Evolutionary conservation across 2,888 invertebrate genomes (phyloP).

Genomic region (Congeria kusceri): DNA sequence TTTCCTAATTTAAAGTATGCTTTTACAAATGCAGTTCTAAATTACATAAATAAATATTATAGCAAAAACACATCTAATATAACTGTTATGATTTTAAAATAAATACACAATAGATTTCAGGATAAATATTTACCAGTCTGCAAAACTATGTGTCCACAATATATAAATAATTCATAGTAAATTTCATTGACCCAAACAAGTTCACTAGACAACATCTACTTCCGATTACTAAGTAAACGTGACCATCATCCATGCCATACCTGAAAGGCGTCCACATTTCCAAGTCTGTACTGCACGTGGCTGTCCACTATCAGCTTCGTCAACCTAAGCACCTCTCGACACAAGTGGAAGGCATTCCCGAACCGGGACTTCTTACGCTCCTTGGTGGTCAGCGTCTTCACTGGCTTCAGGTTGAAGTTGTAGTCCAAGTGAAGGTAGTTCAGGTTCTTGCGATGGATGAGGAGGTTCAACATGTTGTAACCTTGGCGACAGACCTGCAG

Average conservation of each 20-base stretch:
- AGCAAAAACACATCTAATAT: no score
- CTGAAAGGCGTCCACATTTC: slow-evolving; percentile 99
- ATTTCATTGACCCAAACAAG: no score
- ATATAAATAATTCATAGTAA: no score
- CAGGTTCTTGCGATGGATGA: slow-evolving; percentile 99
- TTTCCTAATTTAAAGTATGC: no score
- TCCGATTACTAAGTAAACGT: no score
- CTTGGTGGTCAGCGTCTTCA: slow-evolving; percentile 99
- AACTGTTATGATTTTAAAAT: no score
- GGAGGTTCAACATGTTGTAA: slow-evolving; percentile 99
- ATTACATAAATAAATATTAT: no score
- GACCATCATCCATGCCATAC: slow-evolving; percentile 63
- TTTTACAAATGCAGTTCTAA: no score
- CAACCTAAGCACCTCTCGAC: slow-evolving; percentile 98
- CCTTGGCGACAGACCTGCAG: slow-evolving; percentile 98
- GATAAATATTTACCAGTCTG: no score
- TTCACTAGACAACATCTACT: no score
- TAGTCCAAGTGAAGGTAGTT: slow-evolving; percentile 99
- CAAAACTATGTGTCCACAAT: no score
- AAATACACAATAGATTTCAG: no score
- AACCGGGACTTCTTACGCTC: slow-evolving; percentile 98
- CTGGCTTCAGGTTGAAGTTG: slow-evolving; percentile 99
- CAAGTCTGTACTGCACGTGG: slow-evolving; percentile 99
- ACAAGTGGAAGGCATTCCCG: slow-evolving; percentile 96
- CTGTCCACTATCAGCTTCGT: slow-evolving; percentile 99